Conservation (phyloP, 2,888 invertebrate species). For the Hipparchia semele region DNA sequence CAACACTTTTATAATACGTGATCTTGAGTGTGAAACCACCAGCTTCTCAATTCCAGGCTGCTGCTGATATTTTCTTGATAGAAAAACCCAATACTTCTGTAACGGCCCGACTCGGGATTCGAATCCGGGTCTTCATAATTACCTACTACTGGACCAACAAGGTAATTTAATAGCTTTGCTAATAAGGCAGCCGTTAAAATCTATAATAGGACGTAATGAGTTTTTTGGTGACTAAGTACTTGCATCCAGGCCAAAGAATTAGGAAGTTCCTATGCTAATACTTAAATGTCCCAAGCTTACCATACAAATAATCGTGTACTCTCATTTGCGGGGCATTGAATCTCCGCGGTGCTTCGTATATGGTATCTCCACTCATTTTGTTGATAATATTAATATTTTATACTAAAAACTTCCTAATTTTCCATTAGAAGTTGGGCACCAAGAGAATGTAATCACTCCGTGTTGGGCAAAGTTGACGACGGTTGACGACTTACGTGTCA, state of each 20-base stretch:
- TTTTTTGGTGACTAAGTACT: background rate
- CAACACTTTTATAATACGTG: too few species aligned
- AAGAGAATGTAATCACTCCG: too few species aligned
- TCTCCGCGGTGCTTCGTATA: constrained; percentile 51
- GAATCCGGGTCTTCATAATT: too few species aligned
- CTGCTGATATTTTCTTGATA: too few species aligned
- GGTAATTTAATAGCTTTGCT: too few species aligned
- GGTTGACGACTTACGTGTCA: background rate
- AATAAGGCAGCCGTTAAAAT: too few species aligned
- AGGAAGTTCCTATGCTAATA: background rate
- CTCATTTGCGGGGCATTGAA: constrained; percentile 53
- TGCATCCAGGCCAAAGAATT: background rate
- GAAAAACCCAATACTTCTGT: too few species aligned
- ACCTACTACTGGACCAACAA: background rate
- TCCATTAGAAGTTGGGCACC: background rate
- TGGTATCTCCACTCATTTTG: constrained; percentile 59
- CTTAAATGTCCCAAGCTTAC: constrained; percentile 49
- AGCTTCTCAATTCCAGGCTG: too few species aligned
- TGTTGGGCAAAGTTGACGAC: too few species aligned
- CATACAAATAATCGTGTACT: constrained; percentile 73
- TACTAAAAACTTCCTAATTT: background rate
- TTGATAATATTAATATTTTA: background rate
- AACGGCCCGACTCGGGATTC: too few species aligned
- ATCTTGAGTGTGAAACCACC: too few species aligned
- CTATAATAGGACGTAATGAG: too few species aligned